A percentile compares a stretch with the other conserved stretches of the same genome.
phyloP scores from a whole-genome alignment of 2,113 vertebrate species.

The Anguilla rostrata region DNA sequence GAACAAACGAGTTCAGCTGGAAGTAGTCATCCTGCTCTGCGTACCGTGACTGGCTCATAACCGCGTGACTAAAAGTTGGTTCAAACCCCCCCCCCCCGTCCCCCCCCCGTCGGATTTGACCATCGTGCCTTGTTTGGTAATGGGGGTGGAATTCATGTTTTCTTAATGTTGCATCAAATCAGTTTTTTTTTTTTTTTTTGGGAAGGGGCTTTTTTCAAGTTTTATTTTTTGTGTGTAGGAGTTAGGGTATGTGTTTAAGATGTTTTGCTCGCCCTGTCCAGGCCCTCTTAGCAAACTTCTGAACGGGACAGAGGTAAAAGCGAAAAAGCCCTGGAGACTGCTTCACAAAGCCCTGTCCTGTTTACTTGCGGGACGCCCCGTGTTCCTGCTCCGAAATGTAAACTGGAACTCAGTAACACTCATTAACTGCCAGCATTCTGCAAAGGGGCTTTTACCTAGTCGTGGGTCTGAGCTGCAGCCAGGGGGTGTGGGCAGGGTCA shows the following conservation, averaged over 20 bases:
- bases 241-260: neutral
- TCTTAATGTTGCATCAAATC: too few relatives aligned
- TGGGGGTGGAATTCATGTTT: too few relatives aligned
- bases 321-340: neutral
- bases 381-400: neutral
- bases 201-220: too few relatives aligned
- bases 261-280: neutral
- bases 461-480: neutral
- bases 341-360: neutral
- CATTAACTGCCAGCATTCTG: neutral
- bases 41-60: too few relatives aligned
- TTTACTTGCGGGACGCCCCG: neutral
- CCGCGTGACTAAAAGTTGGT: too few relatives aligned
- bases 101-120: too few relatives aligned
- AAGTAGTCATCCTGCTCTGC: too few relatives aligned
- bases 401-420: neutral
- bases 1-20: too few relatives aligned
- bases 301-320: neutral
- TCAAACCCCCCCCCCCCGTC: too few relatives aligned
- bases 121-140: too few relatives aligned
- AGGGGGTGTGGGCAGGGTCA: neutral
- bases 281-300: neutral
- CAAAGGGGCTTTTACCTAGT: neutral
- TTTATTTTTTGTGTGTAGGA: neutral
- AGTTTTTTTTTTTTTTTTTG: too few relatives aligned